Evolutionary conservation across 2,888 invertebrate genomes (phyloP).

Genomic region (Keiferia lycopersicella): DNA sequence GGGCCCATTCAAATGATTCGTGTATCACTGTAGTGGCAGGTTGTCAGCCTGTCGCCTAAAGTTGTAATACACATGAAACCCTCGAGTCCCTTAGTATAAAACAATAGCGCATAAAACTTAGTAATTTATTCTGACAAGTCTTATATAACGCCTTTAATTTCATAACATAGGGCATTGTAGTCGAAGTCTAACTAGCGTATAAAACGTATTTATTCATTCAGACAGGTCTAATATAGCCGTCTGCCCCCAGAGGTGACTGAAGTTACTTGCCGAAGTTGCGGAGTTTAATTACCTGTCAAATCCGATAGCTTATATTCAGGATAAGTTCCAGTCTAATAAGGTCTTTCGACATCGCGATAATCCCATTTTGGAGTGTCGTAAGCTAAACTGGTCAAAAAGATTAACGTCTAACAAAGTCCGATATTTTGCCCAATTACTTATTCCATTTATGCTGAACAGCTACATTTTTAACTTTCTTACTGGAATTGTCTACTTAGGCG

Average conservation of each 20-base stretch:
- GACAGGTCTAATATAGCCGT: conserved; percentile 16
- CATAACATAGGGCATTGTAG: neutral
- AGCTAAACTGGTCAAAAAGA: neutral
- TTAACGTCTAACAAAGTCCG: neutral
- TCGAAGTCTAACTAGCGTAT: too few relatives aligned
- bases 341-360: neutral
- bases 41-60: too few relatives aligned
- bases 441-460: too few relatives aligned
- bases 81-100: too few relatives aligned
- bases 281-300: conserved; percentile 12
- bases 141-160: too few relatives aligned
- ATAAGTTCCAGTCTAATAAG: neutral
- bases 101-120: too few relatives aligned
- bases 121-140: too few relatives aligned
- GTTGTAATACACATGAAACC: too few relatives aligned
- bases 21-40: too few relatives aligned
- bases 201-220: neutral
- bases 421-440: neutral
- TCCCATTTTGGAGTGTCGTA: neutral
- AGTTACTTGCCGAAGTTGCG: neutral
- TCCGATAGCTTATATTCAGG: neutral
- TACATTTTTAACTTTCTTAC: too few relatives aligned
- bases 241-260: conserved; percentile 3
- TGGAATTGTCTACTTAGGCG: too few relatives aligned
- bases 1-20: too few relatives aligned